Base-by-base conservation (phyloP, 2,113 vertebrate genomes). In the Rafetus swinhoei region DNA sequence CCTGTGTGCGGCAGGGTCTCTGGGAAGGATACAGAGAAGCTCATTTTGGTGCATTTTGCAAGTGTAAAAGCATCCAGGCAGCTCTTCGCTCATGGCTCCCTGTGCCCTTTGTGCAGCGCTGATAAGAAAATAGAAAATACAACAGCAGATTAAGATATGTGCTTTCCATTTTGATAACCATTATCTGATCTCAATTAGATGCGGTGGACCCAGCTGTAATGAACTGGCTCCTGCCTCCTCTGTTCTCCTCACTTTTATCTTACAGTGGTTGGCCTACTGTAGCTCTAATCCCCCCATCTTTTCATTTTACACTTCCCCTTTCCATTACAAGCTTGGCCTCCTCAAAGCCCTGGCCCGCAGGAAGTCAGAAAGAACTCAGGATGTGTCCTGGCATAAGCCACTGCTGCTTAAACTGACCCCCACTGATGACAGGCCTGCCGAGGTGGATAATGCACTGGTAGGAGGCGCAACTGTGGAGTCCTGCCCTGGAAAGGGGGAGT, bases 121-220 rank as follows among this genome's bases (percentile, higher is more conserved):
- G 83, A 90, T 85, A 90, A 90, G 53, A 53, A 76, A 50, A 57
- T 55, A n/a, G 83, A 84, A 85, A 80, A 79, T n/a, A 39, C n/a
- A 45, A 24, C 15, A 10, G 57, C 19, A 22, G 89, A 85, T 81
- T 45, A 69, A 57, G 76, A 72, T 57, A n/a, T 53, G 89, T 52
- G 53, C 77, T 81, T 62, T 29, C 77, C 54, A 18, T 85, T 52
- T 60, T 32, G 82, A 90, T 90, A 85, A 56, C 19, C 2, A 19
- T 84, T 85, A 85, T 90, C 89, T 80, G 54, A 81, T 85, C 77
- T 54, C 14, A 81, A 90, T 81, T 72, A 85, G 62, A 74, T 27
- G 59, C 82, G 79, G 76, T 29, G 55, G 76, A 27, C 16, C 57
- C 8, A 15, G 27, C 35, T 9, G 5, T 56, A 74, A 85, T 85